Evolutionary conservation across 92 coral and sea anemone species (phyloP), one percentile per base, ranked within the genome.

Genomic region (Epizoanthus stellaris): DNA sequence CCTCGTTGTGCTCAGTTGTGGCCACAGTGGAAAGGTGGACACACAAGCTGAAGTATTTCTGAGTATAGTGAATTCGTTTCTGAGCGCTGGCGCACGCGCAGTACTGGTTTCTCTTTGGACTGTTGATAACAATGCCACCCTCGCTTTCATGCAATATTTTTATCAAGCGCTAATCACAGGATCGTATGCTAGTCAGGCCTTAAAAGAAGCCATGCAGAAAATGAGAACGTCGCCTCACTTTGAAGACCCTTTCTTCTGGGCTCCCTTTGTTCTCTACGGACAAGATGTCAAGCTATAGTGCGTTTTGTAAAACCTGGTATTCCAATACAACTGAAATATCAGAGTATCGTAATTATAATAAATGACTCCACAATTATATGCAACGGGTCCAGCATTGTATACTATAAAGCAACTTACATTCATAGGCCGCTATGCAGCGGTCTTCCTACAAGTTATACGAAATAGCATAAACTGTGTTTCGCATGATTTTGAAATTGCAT

Each of bases 31-130:
- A 11, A 23, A 34, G 15, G 71, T 23, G 13, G 1, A 66, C 34
- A 66, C 30, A n/a, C 20, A 34, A 34, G 39, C 71, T 19, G 71
- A 66, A 11, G 42, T 7, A 20, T 21, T 66, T 21, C 20, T 66
- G 30, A 34, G 71, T 12, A 66, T 12, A n/a, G 71, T 34, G 10
- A 21, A 34, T 12, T 21, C 71, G 14, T 66, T 66, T 34, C 36
- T 66, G 9, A 11, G 71, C 7, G 71, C 71, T 3, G 71, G 71
- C 8, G 71, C 71, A 66, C 71, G 71, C 39, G 71, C 71, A 66
- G 71, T 66, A 34, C 36, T 66, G 13, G 71, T 30, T 66, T 23
- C 71, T 4, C 71, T 66, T 5, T 66, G 71, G 71, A 34, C 71
- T 20, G 30, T 66, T 11, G 20, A 21, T 66, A 30, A 66, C 25